Evolutionary conservation across 1,140 invertebrate species (phyloP).

Genomic region (Pentalonia nigronervosa): DNA sequence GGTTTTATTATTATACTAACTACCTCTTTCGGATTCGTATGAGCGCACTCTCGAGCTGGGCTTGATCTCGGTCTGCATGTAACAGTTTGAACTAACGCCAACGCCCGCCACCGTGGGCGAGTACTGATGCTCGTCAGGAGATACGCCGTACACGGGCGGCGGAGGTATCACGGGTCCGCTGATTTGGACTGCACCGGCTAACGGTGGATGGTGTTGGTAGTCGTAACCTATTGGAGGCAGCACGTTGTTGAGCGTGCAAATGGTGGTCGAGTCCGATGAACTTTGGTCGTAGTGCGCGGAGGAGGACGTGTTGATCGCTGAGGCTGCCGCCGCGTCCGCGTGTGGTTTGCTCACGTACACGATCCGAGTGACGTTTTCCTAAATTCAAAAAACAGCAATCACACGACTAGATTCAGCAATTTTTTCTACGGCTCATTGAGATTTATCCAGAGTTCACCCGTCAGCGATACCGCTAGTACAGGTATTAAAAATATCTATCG

Average conservation of each 20-base stretch:
- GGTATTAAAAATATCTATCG: not conserved
- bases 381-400: not conserved
- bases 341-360: constrained; percentile 30
- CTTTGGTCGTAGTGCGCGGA: constrained; percentile 24
- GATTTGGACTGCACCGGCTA: not conserved
- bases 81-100: not conserved
- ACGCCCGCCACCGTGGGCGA: not conserved
- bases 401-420: not conserved
- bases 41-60: not conserved
- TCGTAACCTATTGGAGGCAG: constrained; percentile 26
- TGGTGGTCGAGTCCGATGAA: constrained; percentile 39
- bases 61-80: not conserved
- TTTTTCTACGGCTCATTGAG: not conserved
- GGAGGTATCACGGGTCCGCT: not conserved
- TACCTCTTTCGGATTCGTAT: constrained; percentile 49
- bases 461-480: not conserved
- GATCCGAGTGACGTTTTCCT: constrained; percentile 28
- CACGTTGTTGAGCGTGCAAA: constrained; percentile 47
- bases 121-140: not conserved
- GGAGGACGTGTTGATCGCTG: not conserved
- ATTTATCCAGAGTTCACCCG: no score
- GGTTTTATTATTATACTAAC: not conserved
- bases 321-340: not conserved
- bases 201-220: constrained; percentile 9
- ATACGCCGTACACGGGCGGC: not conserved